These are phyloP conservation scores for Helarctos malayanus DNA, from an alignment of 2,797 vertebrate genomes.

Conservation along the genomic window DNA sequence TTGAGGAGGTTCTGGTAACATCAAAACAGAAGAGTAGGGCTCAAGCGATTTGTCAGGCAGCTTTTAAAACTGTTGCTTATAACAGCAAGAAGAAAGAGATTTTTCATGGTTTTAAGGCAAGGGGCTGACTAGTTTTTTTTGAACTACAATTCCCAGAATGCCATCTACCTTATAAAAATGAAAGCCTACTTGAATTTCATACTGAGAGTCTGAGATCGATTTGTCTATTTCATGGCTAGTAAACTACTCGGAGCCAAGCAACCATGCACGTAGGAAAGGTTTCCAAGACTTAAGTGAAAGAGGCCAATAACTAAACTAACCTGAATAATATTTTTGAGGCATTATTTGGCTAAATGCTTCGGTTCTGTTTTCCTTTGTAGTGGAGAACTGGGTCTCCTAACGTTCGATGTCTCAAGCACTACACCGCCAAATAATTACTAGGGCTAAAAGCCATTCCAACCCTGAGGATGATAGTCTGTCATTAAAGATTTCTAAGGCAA, in stretches of 20 bases:
- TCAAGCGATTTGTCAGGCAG: constrained; percentile 73
- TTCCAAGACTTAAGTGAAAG: not conserved
- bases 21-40: constrained; percentile 73
- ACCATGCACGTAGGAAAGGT: not conserved
- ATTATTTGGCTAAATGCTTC: not conserved
- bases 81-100: constrained; percentile 78
- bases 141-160: constrained; percentile 81
- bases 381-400: not conserved
- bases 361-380: constrained; percentile 43
- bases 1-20: constrained; percentile 77
- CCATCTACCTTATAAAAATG: constrained; percentile 61
- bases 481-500: constrained; percentile 41
- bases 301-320: not conserved
- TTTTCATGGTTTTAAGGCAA: constrained; percentile 68
- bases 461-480: not conserved
- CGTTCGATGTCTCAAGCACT: not conserved
- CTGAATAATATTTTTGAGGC: constrained; percentile 24
- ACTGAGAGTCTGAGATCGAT: constrained; percentile 48
- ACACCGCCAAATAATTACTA: not conserved
- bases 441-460: not conserved
- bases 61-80: constrained; percentile 78
- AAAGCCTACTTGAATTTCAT: constrained; percentile 67
- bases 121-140: constrained; percentile 59
- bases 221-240: constrained; percentile 1
- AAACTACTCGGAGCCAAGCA: constrained; percentile 9